Evolutionary conservation across 2,888 invertebrate species (phyloP).

Genomic region (Erebia palarica): DNA sequence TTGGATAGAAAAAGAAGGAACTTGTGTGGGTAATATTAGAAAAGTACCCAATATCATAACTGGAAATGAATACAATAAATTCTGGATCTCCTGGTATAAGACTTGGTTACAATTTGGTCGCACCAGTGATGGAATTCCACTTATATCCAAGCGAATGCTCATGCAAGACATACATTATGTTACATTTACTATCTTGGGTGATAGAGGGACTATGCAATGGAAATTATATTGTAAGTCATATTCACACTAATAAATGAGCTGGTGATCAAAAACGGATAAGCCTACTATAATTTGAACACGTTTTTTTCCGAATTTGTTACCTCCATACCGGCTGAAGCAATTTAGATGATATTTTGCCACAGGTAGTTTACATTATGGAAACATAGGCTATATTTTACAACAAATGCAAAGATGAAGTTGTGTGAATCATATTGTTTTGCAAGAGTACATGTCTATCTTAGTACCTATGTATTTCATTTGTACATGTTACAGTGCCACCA

Average conservation of each 20-base stretch:
- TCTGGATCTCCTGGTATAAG: slow-evolving; percentile 77
- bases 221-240: slow-evolving; percentile 55
- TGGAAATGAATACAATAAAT: slow-evolving; percentile 66
- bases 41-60: slow-evolving; percentile 58
- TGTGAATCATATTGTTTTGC: too few species aligned
- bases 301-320: too few species aligned
- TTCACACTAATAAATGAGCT: background rate
- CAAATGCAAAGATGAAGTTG: too few species aligned
- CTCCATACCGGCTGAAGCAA: too few species aligned
- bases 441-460: too few species aligned
- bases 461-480: background rate
- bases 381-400: too few species aligned
- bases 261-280: too few species aligned
- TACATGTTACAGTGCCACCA: slow-evolving; percentile 45
- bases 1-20: slow-evolving; percentile 24
- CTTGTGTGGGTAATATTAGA: slow-evolving; percentile 8
- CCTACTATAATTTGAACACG: too few species aligned
- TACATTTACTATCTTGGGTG: slow-evolving; percentile 40
- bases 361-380: too few species aligned
- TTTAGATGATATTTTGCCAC: too few species aligned
- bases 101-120: slow-evolving; percentile 65
- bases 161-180: slow-evolving; percentile 48
- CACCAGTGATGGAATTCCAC: slow-evolving; percentile 58
- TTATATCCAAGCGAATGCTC: slow-evolving; percentile 43
- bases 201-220: slow-evolving; percentile 42